Percentiles rank a stretch among this genome's conserved stretches.
These are phyloP conservation scores for Solea solea DNA, from an alignment of 2,113 vertebrate genomes.

Conservation along the genomic window DNA sequence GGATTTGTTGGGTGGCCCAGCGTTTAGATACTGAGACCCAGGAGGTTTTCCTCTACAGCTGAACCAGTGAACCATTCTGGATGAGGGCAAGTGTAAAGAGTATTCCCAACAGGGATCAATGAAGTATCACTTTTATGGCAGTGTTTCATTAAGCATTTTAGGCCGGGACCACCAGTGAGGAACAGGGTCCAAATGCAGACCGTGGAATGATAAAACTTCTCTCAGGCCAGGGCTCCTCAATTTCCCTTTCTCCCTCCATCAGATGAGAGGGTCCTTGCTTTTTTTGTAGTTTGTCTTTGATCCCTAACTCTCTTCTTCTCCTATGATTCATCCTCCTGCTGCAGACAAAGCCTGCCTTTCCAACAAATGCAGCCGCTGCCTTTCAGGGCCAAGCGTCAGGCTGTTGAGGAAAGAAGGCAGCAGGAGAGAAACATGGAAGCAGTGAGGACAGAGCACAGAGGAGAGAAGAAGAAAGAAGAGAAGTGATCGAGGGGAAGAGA, in stretches of 20 bases:
- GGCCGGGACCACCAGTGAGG: slow-evolving; percentile 50
- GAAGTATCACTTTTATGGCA: slow-evolving; percentile 61
- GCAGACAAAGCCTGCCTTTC: slow-evolving; percentile 70
- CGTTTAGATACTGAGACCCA: neutral
- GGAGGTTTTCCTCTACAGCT: slow-evolving; percentile 38
- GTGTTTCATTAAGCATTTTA: slow-evolving; percentile 47
- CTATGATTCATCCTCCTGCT: slow-evolving; percentile 67
- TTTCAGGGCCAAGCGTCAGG: slow-evolving; percentile 84
- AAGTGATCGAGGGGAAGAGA: slow-evolving; percentile 41
- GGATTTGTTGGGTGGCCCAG: slow-evolving; percentile 11
- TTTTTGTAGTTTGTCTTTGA: slow-evolving; percentile 68
- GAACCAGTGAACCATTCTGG: slow-evolving; percentile 32
- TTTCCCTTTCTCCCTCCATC: slow-evolving; percentile 60
- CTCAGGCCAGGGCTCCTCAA: slow-evolving; percentile 48
- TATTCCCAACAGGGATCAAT: slow-evolving; percentile 48
- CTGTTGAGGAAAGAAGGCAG: slow-evolving; percentile 70
- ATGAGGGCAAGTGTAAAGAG: slow-evolving; percentile 34
- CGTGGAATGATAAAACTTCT: slow-evolving; percentile 56
- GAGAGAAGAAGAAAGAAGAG: slow-evolving; percentile 43
- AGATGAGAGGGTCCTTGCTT: slow-evolving; percentile 66
- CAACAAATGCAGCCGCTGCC: slow-evolving; percentile 77
- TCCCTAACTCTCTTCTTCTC: slow-evolving; percentile 63
- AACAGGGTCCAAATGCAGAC: slow-evolving; percentile 26
- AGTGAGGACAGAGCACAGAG: slow-evolving; percentile 40
- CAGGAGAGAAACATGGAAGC: slow-evolving; percentile 62